Evolutionary conservation across 2,113 vertebrate genomes (phyloP).

Genomic region (Orycteropus afer): DNA sequence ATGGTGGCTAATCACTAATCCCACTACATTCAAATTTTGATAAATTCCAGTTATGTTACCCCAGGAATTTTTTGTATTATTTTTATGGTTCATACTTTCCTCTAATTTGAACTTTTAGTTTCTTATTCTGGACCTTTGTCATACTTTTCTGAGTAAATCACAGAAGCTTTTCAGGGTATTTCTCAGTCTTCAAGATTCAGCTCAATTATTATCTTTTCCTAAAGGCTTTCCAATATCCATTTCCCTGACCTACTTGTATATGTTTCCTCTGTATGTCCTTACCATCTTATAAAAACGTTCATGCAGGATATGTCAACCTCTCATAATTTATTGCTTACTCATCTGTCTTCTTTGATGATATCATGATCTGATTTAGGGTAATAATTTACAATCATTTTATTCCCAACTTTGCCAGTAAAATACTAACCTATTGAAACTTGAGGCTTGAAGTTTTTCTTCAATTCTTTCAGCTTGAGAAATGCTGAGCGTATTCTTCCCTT

Average conservation of each 20-base stretch:
- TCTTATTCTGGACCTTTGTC: neutral
- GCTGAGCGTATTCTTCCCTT: too few species aligned
- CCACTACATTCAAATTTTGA: neutral
- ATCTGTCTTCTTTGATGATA: neutral
- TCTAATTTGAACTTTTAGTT: slow-evolving; percentile 14
- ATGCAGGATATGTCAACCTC: neutral
- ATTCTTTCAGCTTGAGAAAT: too few species aligned
- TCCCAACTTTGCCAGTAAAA: neutral
- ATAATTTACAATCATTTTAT: neutral
- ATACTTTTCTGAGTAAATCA: neutral
- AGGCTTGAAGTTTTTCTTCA: too few species aligned
- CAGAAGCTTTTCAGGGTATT: neutral
- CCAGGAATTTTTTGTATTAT: neutral
- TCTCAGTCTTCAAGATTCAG: neutral
- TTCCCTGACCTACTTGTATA: accelerated
- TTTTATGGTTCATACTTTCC: neutral
- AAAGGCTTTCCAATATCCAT: neutral
- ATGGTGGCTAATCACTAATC: neutral
- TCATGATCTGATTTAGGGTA: neutral
- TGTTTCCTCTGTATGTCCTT: neutral
- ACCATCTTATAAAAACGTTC: neutral
- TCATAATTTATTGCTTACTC: neutral
- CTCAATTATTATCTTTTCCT: neutral
- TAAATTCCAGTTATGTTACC: neutral
- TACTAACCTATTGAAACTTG: too few species aligned